phyloP scores from a whole-genome alignment of 2,888 invertebrate genomes.

The Euclidia mi region DNA sequence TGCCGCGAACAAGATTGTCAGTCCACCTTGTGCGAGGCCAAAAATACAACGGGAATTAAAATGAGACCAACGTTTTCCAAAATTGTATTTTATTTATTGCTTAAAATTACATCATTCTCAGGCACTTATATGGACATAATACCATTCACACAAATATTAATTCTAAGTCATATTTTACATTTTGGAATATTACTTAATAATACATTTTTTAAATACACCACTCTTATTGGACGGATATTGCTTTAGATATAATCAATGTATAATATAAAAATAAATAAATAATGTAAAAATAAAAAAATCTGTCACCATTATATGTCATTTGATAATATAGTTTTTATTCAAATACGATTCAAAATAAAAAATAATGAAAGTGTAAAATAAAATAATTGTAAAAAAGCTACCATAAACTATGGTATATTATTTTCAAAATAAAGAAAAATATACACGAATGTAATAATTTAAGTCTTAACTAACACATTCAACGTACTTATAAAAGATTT shows the following conservation, averaged over 20 bases:
- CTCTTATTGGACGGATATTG: conserved; percentile 20
- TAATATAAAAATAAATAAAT: no score
- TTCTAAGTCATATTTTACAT: conserved; percentile 16
- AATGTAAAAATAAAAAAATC: no score
- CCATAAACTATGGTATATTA: no score
- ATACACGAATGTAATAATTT: no score
- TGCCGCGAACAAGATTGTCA: no score
- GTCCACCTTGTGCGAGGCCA: no score
- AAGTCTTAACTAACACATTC: no score
- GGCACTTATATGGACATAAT: conserved; percentile 47
- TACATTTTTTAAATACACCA: background rate
- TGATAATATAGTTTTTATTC: no score
- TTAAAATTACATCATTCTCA: conserved; percentile 36
- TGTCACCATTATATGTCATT: no score
- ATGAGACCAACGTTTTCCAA: background rate
- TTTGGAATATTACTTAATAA: conserved; percentile 13
- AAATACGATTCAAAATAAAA: background rate
- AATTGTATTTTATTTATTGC: conserved; percentile 33
- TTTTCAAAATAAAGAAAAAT: background rate
- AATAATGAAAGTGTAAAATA: background rate
- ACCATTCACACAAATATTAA: conserved; percentile 29
- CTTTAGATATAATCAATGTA: background rate
- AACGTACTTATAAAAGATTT: no score
- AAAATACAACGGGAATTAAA: conserved; percentile 4
- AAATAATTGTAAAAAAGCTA: background rate